Evolutionary conservation across 2,888 invertebrate genomes (phyloP).

Genomic region (Saturnia japonica): DNA sequence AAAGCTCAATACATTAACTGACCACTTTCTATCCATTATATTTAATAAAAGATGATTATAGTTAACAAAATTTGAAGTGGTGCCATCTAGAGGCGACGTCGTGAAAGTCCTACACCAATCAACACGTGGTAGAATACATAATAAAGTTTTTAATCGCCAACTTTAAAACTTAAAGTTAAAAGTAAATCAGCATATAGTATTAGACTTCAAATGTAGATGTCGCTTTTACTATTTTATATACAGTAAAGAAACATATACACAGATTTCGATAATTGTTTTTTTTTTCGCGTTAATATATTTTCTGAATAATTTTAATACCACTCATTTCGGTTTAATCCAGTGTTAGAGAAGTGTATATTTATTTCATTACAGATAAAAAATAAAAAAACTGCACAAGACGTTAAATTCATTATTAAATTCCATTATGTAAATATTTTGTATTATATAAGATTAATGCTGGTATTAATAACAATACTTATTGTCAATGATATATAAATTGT

Average conservation of each 20-base stretch:
- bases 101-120: background rate
- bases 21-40: background rate
- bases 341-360: background rate
- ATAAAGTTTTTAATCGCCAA: background rate
- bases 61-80: background rate
- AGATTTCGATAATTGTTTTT: background rate
- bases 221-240: background rate
- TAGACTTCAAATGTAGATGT: background rate
- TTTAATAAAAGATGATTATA: background rate
- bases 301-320: background rate
- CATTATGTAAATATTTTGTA: background rate
- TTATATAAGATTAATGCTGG: background rate
- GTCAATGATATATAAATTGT: constrained; percentile 3
- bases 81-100: background rate
- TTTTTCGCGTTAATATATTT: background rate
- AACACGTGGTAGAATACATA: background rate
- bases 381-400: background rate
- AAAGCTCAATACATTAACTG: background rate
- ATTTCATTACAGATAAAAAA: background rate
- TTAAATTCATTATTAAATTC: background rate
- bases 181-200: background rate
- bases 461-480: background rate
- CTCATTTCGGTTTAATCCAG: background rate
- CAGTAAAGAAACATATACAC: background rate
- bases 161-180: background rate